Base-by-base conservation (phyloP, 1,140 invertebrate species). In the Diachasma alloeum region DNA sequence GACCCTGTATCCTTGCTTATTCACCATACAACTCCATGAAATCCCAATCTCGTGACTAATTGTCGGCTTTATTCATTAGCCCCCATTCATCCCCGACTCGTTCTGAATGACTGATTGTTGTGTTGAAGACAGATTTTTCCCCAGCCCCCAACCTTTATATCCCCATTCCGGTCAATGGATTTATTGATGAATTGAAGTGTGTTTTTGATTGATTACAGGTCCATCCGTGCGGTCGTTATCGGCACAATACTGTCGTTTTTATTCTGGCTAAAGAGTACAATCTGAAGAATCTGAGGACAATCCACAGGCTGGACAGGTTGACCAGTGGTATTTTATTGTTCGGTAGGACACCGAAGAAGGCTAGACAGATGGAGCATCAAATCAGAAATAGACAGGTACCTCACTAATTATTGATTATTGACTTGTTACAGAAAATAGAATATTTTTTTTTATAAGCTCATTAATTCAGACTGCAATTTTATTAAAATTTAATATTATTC, bases 261-360 rank as follows among this genome's bases (percentile, higher is more conserved):
- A 99, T 99, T 80, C 92, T 99, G 79, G 97, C 96, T 81, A 98
- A 98, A 90, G 98, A 99, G 89, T 95, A 97, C 88, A 97, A 97
- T 87, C 91, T 97, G 87, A 96, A 96, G 87, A 97, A 99, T 86
- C 91, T 99, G 67, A 92, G 97, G 84, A 98, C 97, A 83, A 97
- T 97, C 81, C 95, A 97, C 89, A 93, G 96, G 81, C 90, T 97
- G 80, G 98, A 99, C 90, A 92, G 98, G 84, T 90, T 98, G 80
- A 99, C 98, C 6, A 98, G 97, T 83, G 98, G 98, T 73, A 92
- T 99, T 13, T 87, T 99, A 22, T 91, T 99, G 39, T 97, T 99
- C 86, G 97, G 97, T 2, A 93, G 97, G 82, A 98, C 94, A 84
- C 95, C 95, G 24, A 96, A 96, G 87, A 97, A 96, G 88, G 96